Percentiles rank a stretch among this genome's conserved stretches.
phyloP scores from a whole-genome alignment of 64 coral and sea anemone species.

The Actinia tenebrosa region DNA sequence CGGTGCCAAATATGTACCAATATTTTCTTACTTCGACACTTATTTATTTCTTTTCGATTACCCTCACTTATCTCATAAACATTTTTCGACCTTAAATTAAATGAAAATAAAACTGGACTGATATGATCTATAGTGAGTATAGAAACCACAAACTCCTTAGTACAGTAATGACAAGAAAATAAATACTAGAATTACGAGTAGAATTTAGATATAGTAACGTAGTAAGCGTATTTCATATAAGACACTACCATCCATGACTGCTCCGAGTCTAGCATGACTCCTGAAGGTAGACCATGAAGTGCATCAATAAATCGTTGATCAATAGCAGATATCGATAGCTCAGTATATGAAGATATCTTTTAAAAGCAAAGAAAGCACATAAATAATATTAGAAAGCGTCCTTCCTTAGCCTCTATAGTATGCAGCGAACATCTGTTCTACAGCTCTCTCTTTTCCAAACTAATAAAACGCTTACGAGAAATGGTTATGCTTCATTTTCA shows the following conservation, averaged over 20 bases:
- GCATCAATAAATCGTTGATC: neutral
- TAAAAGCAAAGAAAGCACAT: neutral
- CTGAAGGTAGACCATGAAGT: neutral
- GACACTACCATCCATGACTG: neutral
- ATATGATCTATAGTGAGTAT: neutral
- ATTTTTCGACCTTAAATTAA: neutral
- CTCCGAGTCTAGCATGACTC: neutral
- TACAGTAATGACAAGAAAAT: neutral
- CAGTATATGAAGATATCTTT: neutral
- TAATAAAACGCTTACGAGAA: conserved; percentile 1
- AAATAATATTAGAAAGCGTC: neutral
- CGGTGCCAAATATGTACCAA: conserved; percentile 35
- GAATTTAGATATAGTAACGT: neutral
- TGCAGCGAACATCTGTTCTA: conserved; percentile 48
- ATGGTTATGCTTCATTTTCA: conserved; percentile 45
- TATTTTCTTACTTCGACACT: conserved; percentile 14
- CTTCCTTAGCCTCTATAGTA: neutral
- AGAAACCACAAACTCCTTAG: conserved; percentile 9
- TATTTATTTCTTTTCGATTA: neutral
- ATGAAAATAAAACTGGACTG: conserved; percentile 3
- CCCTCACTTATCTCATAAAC: neutral
- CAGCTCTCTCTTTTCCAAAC: neutral
- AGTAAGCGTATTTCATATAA: neutral
- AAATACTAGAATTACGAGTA: neutral
- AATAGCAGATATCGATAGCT: neutral